These are phyloP conservation scores for Irena cyanogastra DNA, from an alignment of 2,113 vertebrate genomes.

Conservation along the genomic window DNA sequence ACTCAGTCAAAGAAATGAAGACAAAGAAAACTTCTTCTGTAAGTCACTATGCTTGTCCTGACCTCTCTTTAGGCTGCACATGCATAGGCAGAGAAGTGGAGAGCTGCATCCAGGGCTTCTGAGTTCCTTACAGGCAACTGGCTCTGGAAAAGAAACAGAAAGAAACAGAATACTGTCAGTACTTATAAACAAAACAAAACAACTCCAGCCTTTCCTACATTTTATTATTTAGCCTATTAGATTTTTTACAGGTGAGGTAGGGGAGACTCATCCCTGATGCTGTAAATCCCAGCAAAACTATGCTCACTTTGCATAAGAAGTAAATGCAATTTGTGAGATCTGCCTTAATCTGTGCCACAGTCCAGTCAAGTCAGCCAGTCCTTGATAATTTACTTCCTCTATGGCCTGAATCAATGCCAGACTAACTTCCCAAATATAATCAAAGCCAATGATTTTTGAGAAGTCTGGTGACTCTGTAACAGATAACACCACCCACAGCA, in stretches of 20 bases:
- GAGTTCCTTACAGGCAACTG: background rate
- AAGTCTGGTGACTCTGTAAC: background rate
- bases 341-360: background rate
- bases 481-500: background rate
- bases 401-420: background rate
- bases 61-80: background rate
- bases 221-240: background rate
- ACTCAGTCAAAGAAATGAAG: background rate
- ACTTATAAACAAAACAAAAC: background rate
- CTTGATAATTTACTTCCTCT: background rate
- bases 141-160: background rate
- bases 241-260: background rate
- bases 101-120: background rate
- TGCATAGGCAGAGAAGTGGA: background rate
- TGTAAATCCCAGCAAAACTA: background rate
- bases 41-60: background rate
- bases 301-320: background rate
- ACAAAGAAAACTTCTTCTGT: background rate
- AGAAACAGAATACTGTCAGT: background rate
- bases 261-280: background rate
- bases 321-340: background rate
- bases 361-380: background rate
- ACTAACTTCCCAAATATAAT: background rate
- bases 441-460: background rate
- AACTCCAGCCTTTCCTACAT: background rate